These are phyloP conservation scores for Meriones unguiculatus DNA, from an alignment of 2,113 vertebrate genomes.

Conservation along the genomic window DNA sequence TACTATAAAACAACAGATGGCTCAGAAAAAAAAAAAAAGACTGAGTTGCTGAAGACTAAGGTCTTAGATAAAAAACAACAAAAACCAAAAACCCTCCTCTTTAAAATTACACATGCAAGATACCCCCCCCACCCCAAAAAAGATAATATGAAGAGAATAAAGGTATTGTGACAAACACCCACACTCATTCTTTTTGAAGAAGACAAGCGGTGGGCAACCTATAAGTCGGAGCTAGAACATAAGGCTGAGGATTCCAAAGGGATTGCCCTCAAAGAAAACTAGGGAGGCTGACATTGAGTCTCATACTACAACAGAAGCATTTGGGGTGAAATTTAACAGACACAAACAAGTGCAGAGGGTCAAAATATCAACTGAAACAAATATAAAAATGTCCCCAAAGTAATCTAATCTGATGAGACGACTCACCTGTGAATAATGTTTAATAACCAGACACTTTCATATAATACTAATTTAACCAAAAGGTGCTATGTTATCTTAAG, in stretches of 20 bases:
- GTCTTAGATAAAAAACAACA: neutral
- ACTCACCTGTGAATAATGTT: neutral
- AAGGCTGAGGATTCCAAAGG: neutral
- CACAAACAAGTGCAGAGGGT: neutral
- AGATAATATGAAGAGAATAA: neutral
- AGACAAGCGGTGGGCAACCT: neutral
- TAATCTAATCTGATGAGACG: neutral
- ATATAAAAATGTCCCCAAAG: neutral
- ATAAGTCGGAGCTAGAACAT: neutral
- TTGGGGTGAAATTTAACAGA: neutral
- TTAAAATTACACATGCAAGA: neutral
- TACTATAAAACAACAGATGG: neutral
- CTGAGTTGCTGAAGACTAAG: constrained; percentile 39
- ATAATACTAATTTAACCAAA: neutral
- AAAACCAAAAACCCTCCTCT: neutral
- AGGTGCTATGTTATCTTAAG: neutral
- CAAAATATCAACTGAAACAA: neutral
- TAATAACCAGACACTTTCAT: neutral
- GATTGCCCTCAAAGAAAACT: neutral
- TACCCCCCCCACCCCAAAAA: neutral
- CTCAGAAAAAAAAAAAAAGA: no score
- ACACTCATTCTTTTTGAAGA: neutral
- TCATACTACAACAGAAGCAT: neutral
- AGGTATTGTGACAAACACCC: neutral
- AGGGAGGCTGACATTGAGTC: neutral